phyloP scores from a whole-genome alignment of 2,797 vertebrate species.

The Picus viridis region DNA sequence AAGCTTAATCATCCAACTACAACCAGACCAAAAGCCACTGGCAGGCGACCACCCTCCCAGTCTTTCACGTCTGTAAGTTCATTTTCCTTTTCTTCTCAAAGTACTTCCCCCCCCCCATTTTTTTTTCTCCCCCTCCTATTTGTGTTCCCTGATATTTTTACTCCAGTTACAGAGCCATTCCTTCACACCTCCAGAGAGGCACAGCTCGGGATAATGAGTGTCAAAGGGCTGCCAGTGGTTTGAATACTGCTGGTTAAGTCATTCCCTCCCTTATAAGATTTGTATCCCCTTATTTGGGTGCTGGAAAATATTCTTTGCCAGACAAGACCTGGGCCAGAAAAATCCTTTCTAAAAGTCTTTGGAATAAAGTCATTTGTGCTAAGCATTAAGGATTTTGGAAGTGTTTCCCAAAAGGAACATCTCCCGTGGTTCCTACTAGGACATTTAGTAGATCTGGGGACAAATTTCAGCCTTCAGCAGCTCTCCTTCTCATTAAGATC shows the following conservation, averaged over 20 bases:
- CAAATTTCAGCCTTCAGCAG: background rate
- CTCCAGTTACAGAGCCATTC: background rate
- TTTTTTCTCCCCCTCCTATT: background rate
- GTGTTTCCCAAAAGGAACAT: background rate
- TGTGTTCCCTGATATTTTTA: constrained; percentile 23
- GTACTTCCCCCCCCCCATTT: background rate
- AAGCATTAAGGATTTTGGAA: background rate
- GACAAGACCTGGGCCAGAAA: background rate
- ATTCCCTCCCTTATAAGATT: background rate
- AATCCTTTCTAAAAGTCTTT: background rate
- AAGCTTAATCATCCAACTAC: constrained; percentile 96
- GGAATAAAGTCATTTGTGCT: background rate
- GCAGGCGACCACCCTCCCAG: constrained; percentile 95
- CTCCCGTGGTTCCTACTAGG: background rate
- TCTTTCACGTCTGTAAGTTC: constrained; percentile 90
- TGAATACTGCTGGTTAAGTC: constrained; percentile 24
- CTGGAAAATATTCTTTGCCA: constrained; percentile 30
- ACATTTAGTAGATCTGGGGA: background rate
- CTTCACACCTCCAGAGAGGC: background rate
- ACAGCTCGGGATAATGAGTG: background rate
- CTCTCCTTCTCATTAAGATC: background rate
- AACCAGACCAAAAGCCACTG: constrained; percentile 90
- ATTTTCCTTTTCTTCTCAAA: constrained; percentile 45
- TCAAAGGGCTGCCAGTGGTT: constrained; percentile 20
- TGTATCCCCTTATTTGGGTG: background rate